Conservation (phyloP, 2,888 invertebrate species). For the Catocala nupta region DNA sequence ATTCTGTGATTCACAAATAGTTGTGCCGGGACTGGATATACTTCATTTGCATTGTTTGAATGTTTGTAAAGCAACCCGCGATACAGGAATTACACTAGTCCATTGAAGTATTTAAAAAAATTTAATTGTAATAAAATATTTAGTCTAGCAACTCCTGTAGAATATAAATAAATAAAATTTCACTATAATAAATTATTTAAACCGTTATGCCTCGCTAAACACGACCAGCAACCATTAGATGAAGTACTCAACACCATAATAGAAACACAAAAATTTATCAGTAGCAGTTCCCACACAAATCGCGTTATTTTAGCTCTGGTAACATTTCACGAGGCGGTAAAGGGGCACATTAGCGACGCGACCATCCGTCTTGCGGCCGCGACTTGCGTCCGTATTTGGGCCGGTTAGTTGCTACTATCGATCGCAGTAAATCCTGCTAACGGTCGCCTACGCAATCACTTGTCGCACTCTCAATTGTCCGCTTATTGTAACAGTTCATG, state of each 20-base stretch:
- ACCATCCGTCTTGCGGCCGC: constrained; percentile 57
- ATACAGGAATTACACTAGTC: too few relatives aligned
- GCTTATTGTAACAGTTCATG: constrained; percentile 55
- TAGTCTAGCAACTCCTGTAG: too few relatives aligned
- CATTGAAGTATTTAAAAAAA: too few relatives aligned
- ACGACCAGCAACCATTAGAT: constrained; percentile 9
- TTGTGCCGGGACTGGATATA: too few relatives aligned
- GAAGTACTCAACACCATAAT: constrained; percentile 24
- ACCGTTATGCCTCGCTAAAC: too few relatives aligned
- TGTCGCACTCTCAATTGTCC: constrained; percentile 54
- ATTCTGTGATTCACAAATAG: too few relatives aligned
- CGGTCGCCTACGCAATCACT: constrained; percentile 59
- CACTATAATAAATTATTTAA: too few relatives aligned
- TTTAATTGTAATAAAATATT: too few relatives aligned
- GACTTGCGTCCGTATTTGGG: constrained; percentile 56
- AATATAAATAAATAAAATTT: too few relatives aligned
- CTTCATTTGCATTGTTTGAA: too few relatives aligned
- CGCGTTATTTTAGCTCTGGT: constrained; percentile 35
- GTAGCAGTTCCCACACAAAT: constrained; percentile 58
- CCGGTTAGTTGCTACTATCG: constrained; percentile 58
- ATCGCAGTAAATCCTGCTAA: constrained; percentile 63
- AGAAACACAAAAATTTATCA: constrained; percentile 20
- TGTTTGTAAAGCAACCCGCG: too few relatives aligned
- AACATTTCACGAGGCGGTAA: constrained; percentile 54
- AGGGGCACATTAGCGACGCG: constrained; percentile 57